phyloP scores from a whole-genome alignment of 2,113 vertebrate species.

The Zootoca vivipara region DNA sequence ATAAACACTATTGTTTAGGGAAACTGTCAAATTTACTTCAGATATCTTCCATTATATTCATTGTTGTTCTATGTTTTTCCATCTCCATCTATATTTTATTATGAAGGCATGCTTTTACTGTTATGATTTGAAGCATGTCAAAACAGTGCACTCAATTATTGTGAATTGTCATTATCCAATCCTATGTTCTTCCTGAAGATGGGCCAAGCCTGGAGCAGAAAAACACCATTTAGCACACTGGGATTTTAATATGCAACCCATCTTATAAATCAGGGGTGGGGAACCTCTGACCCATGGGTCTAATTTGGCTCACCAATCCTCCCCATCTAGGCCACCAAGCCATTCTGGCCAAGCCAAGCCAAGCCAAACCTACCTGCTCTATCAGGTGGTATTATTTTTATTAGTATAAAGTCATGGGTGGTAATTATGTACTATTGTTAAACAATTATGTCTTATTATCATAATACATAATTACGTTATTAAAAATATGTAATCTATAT shows the following conservation, averaged over 20 bases:
- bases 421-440: too few species aligned
- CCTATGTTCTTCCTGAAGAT: conserved; percentile 46
- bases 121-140: conserved; percentile 75
- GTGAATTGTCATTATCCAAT: conserved; percentile 67
- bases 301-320: too few species aligned
- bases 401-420: too few species aligned
- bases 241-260: not conserved
- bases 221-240: conserved; percentile 9
- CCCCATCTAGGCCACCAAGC: too few species aligned
- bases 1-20: conserved; percentile 66
- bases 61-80: conserved; percentile 66
- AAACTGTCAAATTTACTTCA: conserved; percentile 75
- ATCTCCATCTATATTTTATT: conserved; percentile 69
- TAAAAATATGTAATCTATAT: not conserved
- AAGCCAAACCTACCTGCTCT: too few species aligned
- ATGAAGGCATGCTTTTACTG: conserved; percentile 73
- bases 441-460: too few species aligned
- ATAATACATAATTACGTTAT: not conserved
- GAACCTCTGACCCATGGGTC: too few species aligned
- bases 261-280: too few species aligned
- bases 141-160: conserved; percentile 79
- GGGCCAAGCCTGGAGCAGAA: conserved; percentile 48
- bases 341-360: too few species aligned
- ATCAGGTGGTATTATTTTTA: too few species aligned
- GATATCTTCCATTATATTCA: conserved; percentile 69